Conservation (phyloP, 2,113 vertebrate species). For the Eolophus roseicapilla region DNA sequence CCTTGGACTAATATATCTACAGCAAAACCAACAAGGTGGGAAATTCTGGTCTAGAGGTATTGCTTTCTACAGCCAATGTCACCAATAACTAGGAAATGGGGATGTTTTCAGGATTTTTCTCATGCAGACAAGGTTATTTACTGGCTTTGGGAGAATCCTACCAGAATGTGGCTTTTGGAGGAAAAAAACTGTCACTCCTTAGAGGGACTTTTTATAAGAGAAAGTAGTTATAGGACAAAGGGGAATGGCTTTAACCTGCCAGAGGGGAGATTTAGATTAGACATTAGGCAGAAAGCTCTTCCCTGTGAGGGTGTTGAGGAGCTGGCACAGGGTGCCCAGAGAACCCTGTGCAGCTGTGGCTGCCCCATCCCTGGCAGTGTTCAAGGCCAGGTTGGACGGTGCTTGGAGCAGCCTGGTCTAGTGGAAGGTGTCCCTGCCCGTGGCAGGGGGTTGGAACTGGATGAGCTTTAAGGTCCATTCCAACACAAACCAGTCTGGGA, state of each 20-base stretch:
- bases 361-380: too few relatives aligned
- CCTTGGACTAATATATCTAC: neutral
- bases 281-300: neutral
- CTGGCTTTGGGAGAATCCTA: neutral
- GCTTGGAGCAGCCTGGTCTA: neutral
- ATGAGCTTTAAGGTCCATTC: neutral
- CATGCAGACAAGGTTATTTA: neutral
- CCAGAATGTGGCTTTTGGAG: neutral
- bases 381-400: neutral
- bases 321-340: too few relatives aligned
- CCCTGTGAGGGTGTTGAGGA: neutral
- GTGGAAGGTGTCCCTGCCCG: neutral
- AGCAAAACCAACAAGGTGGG: neutral
- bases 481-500: neutral
- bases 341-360: too few relatives aligned
- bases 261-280: neutral
- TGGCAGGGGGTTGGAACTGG: neutral
- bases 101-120: neutral
- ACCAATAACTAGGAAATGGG: neutral
- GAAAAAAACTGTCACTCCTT: neutral
- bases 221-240: neutral
- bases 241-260: neutral
- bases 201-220: neutral
- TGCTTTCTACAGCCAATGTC: neutral
- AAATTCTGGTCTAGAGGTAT: neutral